Base-by-base conservation (phyloP, 2,797 vertebrate species). In the Brachyalestes nurse region DNA sequence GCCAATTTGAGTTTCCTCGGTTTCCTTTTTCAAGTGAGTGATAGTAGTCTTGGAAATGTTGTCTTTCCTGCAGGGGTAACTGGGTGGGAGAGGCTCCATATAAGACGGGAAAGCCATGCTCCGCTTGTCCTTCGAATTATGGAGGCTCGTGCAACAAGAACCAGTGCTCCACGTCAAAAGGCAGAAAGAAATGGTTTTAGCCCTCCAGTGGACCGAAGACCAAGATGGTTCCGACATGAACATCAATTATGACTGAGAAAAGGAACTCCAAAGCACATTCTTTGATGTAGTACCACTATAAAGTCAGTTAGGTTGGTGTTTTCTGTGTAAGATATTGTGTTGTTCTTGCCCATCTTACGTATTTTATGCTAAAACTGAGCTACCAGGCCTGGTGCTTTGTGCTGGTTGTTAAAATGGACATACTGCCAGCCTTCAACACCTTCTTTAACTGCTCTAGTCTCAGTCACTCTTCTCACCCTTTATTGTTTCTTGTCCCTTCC, bases 41-140 rank as follows among this genome's bases (percentile, higher is more conserved):
- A 40, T 61, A 67, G 9, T 58, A 61, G n/a, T 58, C 19, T 7
- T 40, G 25, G 6, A 23, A 6, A 40, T 16, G 17, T 47, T 86
- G 66, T 57, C 88, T 62, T 87, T 85, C 85, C 94, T 90, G 74
- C 91, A 97, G 95, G 88, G 96, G 96, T 53, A 97, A 97, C 89
- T 97, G 96, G 96, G 89, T 97, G 0, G 95, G 95, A 53, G 95
- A 97, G 87, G 94, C 93, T 0, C 96, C 96, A 0, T 97, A 97
- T 91, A 95, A 94, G 85, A 86, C 86, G 19, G 96, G 97, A 74
- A 90, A 64, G 76, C 95, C 95, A 0, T 97, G 97, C 75, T 98
- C 96, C 0, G 91, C 94, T 67, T 98, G 96, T 49, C 97, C 96
- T 0, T 93, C 95, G 13, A 90, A 84, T 83, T 97, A 96, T 0